Evolutionary conservation across 2,888 invertebrate species (phyloP).

Genomic region (Carcina quercana): DNA sequence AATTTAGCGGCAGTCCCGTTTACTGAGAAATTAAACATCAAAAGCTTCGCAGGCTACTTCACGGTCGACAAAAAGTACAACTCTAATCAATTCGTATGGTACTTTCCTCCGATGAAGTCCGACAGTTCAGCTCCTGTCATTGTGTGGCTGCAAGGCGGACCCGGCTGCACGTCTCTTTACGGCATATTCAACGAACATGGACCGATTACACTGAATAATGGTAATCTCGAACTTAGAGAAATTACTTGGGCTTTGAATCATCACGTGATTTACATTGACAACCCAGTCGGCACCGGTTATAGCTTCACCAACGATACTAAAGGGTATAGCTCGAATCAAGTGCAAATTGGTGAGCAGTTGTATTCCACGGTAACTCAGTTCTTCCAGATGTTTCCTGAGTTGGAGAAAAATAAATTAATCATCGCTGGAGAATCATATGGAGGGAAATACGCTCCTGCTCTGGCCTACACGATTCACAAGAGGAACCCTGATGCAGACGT

Average conservation of each 20-base stretch:
- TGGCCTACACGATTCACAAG: constrained; percentile 53
- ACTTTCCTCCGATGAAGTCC: constrained; percentile 53
- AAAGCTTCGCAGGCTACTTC: constrained; percentile 46
- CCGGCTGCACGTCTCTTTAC: constrained; percentile 57
- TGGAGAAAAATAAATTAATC: constrained; percentile 59
- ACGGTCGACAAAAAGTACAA: constrained; percentile 65
- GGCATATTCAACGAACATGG: no score
- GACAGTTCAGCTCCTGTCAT: constrained; percentile 38
- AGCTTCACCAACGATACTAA: constrained; percentile 65
- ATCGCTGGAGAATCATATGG: constrained; percentile 73
- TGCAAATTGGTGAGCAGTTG: constrained; percentile 61
- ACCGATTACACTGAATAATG: constrained; percentile 47
- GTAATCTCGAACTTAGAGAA: constrained; percentile 29
- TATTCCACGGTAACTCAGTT: constrained; percentile 64
- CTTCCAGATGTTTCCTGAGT: constrained; percentile 62
- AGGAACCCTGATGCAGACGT: constrained; percentile 29
- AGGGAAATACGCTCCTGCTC: constrained; percentile 50
- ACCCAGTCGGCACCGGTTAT: constrained; percentile 73
- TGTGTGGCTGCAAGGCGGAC: constrained; percentile 65
- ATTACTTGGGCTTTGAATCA: constrained; percentile 59
- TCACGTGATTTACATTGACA: constrained; percentile 73
- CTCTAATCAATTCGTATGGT: constrained; percentile 65
- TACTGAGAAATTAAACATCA: neutral
- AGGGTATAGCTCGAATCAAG: constrained; percentile 64
- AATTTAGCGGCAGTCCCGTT: no score